A percentile compares a stretch with the other conserved stretches of the same genome.
Evolutionary conservation across 2,888 invertebrate genomes (phyloP).

Genomic region (Megaustenia siamemsis): DNA sequence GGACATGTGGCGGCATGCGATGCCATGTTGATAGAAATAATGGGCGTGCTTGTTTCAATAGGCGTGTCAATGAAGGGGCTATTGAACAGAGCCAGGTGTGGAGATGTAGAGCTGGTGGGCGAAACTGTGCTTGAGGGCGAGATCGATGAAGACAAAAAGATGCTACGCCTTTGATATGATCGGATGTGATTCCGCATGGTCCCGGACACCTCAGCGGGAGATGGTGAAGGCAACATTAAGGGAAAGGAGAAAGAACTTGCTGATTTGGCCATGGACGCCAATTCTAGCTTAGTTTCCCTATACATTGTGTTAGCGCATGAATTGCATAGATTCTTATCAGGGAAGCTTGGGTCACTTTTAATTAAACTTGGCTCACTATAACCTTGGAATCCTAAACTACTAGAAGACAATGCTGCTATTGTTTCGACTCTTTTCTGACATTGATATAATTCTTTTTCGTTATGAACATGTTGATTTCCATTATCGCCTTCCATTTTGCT

Average conservation of each 20-base stretch:
- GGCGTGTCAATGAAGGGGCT: not conserved
- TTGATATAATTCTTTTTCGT: too few relatives aligned
- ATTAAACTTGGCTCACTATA: not conserved
- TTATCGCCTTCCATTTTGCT: too few relatives aligned
- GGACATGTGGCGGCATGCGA: not conserved
- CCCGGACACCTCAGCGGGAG: not conserved
- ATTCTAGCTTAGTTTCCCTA: not conserved
- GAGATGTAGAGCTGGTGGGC: not conserved
- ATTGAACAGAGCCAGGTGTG: not conserved
- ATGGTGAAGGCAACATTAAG: not conserved
- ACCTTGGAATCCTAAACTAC: too few relatives aligned
- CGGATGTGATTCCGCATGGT: not conserved
- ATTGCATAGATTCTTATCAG: not conserved
- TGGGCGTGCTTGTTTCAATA: constrained; percentile 27
- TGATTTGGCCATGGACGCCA: not conserved
- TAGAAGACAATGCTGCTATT: too few relatives aligned
- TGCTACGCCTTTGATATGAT: constrained; percentile 8
- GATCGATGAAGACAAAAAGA: not conserved
- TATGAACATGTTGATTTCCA: not conserved
- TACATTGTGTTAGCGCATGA: not conserved
- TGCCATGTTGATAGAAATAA: not conserved
- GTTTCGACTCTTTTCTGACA: too few relatives aligned
- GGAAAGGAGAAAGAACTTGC: not conserved
- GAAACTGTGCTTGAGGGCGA: constrained; percentile 12
- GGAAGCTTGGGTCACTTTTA: not conserved